Base-by-base conservation (phyloP, 2,888 invertebrate species). In the Andrena hattorfiana region DNA sequence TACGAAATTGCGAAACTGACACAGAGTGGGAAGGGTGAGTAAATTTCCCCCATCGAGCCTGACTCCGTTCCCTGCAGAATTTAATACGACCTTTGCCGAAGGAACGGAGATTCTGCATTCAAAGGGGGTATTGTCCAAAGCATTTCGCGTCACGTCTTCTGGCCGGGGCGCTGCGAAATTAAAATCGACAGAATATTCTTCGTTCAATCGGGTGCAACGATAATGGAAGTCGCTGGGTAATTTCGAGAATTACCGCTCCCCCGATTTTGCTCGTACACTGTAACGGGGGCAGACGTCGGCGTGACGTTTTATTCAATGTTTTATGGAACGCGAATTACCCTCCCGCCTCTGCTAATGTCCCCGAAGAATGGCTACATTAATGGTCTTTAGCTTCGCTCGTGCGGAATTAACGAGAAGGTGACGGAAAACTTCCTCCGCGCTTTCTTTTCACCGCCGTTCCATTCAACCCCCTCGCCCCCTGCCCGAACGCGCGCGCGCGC, bases 321-420 rank as follows among this genome's bases (percentile, higher is more conserved):
- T 81, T 69, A 81, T 76, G 64, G 83, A 66, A 83, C 76, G 49
- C 59, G 72, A 81, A 83, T 83, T 83, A 83, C 59, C 77, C 64
- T 69, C 69, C 49, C 68, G 54, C 35, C 63, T 54, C 8, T 49
- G 70, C 70, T 70, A 80, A 80, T 80, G 48, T 63, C 67, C 42
- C 6, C 51, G 70, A 68, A 76, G 76, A 83, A 83, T 81, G 51
- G 67, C 64, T 66, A 76, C 81, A 64, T 81, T 83, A 83, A 83
- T 69, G 76, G 76, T 76, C 68, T 77, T 77, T 81, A 77, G 72
- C n/a, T 71, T 51, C 81, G 76, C 26, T 81, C 72, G 72, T 48
- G 68, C 72, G 72, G 77, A 83, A 83, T 81, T 83, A 83, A 83
- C 82, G 83, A 63, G 63, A 13, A 59, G 59, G 68, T 73, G 76